Conservation (phyloP, 2,888 invertebrate genomes). For the Spisula subtruncata region DNA sequence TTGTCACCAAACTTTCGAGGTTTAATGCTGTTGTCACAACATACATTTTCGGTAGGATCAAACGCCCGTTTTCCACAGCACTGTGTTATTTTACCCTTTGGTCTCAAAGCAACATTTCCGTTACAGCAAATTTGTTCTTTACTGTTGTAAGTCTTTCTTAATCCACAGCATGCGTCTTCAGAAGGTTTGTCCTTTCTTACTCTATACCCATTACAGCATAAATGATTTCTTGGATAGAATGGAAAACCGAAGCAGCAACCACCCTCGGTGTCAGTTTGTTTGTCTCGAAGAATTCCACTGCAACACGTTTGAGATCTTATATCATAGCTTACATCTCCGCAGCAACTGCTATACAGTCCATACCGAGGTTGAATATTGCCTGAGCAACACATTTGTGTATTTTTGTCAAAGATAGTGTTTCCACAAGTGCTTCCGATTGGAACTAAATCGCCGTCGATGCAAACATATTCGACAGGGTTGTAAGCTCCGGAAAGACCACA, state of each 20-base stretch:
- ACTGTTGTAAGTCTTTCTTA: constrained; percentile 28
- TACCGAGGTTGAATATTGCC: background rate
- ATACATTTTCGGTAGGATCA: constrained; percentile 46
- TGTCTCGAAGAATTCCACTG: constrained; percentile 23
- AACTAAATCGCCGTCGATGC: constrained; percentile 39
- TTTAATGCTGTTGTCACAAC: constrained; percentile 43
- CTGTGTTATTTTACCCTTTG: constrained; percentile 38
- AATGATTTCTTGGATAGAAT: constrained; percentile 33
- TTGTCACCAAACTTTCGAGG: constrained; percentile 40
- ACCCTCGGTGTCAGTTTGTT: background rate
- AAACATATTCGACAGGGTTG: constrained; percentile 36
- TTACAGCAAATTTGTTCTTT: constrained; percentile 52
- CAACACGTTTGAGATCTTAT: constrained; percentile 43
- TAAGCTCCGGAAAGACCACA: constrained; percentile 15
- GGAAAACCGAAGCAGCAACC: constrained; percentile 41
- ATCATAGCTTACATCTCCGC: constrained; percentile 38
- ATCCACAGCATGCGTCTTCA: constrained; percentile 52
- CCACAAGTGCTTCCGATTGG: background rate
- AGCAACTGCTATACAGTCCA: constrained; percentile 30
- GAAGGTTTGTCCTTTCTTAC: constrained; percentile 26
- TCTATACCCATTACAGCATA: constrained; percentile 49
- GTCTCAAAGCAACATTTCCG: constrained; percentile 24
- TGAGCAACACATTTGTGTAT: constrained; percentile 7
- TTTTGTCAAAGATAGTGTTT: background rate
- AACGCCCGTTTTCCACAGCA: constrained; percentile 48